Conservation (phyloP, 64 coral and sea anemone species). For the Anthopleura sola region DNA sequence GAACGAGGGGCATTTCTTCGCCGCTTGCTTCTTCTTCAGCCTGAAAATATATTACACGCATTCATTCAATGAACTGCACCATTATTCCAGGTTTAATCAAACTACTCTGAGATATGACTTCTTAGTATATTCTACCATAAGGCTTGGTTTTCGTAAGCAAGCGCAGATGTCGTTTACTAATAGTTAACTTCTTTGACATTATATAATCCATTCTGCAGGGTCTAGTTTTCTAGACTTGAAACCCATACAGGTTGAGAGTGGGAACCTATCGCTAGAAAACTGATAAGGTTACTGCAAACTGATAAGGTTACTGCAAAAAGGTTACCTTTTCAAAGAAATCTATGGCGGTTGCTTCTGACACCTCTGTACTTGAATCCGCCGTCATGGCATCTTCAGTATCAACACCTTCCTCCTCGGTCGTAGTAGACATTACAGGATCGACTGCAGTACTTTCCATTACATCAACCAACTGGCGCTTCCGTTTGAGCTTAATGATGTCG, state of each 20-base stretch:
- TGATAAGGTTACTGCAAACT: no score
- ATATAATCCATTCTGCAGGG: no score
- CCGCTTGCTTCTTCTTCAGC: constrained; percentile 16
- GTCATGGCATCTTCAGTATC: constrained; percentile 39
- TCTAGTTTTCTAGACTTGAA: no score
- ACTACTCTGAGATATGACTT: no score
- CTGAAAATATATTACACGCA: not conserved
- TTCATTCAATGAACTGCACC: not conserved
- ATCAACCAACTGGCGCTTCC: constrained; percentile 31
- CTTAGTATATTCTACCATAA: no score
- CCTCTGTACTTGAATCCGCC: constrained; percentile 16
- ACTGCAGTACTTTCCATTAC: constrained; percentile 18
- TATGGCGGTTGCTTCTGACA: not conserved
- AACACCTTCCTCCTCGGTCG: constrained; percentile 11
- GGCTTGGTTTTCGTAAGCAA: no score
- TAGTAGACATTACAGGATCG: constrained; percentile 30
- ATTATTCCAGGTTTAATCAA: not conserved
- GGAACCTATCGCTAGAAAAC: no score
- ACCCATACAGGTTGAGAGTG: no score
- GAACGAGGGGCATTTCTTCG: not conserved
- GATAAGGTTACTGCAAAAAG: no score
- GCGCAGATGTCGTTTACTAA: no score
- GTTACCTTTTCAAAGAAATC: constrained; percentile 4
- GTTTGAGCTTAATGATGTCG: constrained; percentile 76
- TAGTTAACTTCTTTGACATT: no score